Conservation (phyloP, 2,888 invertebrate species). For the Anticlea derivata region DNA sequence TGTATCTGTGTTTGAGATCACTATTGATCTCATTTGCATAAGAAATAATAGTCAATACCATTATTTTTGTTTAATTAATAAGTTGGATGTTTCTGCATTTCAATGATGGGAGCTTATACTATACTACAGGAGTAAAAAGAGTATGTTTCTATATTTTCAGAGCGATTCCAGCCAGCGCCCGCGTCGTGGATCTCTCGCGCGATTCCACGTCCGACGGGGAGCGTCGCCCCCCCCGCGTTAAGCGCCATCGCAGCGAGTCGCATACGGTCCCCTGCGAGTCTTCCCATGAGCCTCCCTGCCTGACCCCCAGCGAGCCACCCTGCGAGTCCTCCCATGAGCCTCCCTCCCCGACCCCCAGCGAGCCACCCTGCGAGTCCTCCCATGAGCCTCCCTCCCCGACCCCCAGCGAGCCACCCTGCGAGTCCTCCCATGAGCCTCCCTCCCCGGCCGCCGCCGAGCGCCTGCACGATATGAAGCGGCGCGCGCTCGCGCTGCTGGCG, state of each 20-base stretch:
- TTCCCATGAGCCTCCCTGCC: too few species aligned
- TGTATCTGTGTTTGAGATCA: too few species aligned
- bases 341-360: conserved; percentile 7
- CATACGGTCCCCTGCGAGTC: too few species aligned
- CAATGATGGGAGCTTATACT: too few species aligned
- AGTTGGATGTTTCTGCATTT: too few species aligned
- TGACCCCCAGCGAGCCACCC: too few species aligned
- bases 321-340: too few species aligned
- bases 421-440: neutral
- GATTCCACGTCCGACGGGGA: neutral
- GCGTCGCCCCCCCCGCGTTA: neutral
- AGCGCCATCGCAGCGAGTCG: neutral
- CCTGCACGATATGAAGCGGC: conserved; percentile 38
- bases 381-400: too few species aligned
- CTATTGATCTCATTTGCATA: too few species aligned
- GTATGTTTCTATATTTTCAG: neutral
- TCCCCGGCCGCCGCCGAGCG: conserved; percentile 8
- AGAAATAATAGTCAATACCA: too few species aligned
- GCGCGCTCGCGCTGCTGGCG: conserved; percentile 36
- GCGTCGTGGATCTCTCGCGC: neutral
- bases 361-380: neutral
- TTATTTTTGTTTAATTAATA: too few species aligned
- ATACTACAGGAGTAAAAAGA: neutral
- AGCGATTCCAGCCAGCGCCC: neutral
- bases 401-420: neutral